phyloP scores from a whole-genome alignment of 2,797 vertebrate species.

The Scyliorhinus canicula region DNA sequence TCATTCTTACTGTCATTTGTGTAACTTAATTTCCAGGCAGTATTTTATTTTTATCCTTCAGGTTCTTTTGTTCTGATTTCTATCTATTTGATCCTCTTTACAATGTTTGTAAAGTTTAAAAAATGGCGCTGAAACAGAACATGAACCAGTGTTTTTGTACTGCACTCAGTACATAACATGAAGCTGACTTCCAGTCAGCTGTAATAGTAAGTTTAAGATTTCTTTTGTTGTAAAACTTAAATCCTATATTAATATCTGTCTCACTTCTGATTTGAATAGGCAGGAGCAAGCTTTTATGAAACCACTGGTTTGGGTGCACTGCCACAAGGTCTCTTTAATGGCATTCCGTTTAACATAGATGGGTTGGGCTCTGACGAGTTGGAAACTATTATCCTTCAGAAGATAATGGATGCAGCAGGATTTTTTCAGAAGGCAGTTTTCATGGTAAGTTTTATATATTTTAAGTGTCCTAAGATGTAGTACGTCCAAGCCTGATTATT shows the following conservation, averaged over 20 bases:
- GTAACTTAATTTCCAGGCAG: background rate
- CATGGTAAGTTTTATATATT: slow-evolving; percentile 65
- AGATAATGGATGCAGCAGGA: slow-evolving; percentile 73
- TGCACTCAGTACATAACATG: background rate
- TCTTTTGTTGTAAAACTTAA: background rate
- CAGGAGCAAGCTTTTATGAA: slow-evolving; percentile 75
- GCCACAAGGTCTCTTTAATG: slow-evolving; percentile 89
- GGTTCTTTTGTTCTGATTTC: background rate
- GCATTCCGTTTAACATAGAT: slow-evolving; percentile 71
- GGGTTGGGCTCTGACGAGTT: slow-evolving; percentile 78
- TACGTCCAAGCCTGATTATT: background rate
- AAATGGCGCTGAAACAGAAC: background rate
- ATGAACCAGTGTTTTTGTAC: background rate
- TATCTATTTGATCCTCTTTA: background rate
- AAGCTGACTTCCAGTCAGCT: background rate
- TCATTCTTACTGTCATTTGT: background rate
- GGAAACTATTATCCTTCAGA: slow-evolving; percentile 74
- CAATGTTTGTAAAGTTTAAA: background rate
- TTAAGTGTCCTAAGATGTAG: background rate
- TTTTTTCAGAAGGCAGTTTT: slow-evolving; percentile 80
- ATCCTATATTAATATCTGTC: slow-evolving; percentile 47
- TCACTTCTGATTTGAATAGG: slow-evolving; percentile 62
- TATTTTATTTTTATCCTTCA: background rate
- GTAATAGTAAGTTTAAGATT: background rate
- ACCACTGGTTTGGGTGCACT: slow-evolving; percentile 76